Base-by-base conservation (phyloP, 2,888 invertebrate genomes). In the Frankliniella fusca region DNA sequence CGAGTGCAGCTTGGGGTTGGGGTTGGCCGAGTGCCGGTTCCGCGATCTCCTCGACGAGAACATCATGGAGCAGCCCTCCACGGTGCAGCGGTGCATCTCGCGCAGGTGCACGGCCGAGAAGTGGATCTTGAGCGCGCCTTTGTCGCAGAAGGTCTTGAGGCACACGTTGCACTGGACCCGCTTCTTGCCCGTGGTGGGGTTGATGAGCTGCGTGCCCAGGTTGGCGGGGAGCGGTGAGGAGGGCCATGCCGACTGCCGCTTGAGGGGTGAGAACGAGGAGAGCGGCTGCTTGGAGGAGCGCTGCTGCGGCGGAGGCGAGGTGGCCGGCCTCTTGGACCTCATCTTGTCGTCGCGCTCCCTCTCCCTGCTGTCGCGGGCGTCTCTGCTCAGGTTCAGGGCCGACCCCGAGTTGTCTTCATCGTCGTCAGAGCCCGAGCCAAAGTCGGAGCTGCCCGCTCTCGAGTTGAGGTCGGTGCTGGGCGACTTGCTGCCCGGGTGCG, bases 31-130 rank as follows among this genome's bases (percentile, higher is more conserved):
- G 89, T 99, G 99, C 3, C 99, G 92, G 87, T 99, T 99, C 81
- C 99, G 91, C 48, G 97, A 97, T 85, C 99, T 91, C 85, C 99
- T 91, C 18, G 98, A 98, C 88, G 98, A 98, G 87, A 99, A 99
- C 97, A 98, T 98, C 97, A 98, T 98, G 88, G 96, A 98, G 89
- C 99, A 99, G 0, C 98, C 98, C 87, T 97, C 97, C 0, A 99
- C 98, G 0, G 99, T 98, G 88, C 99, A 99, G 89, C 97, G 97
- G 89, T 99, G 99, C 99, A 99, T 99, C 90, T 99, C 99, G 76
- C 98, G 93, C 83, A 99, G 89, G 88, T 99, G 99, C 15, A 99
- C 99, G 0, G 99, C 99, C 81, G 98, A 98, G 87, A 98, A 99
- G 88, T 99, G 99, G 11, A 99, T 99, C 90, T 99, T 99, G 48